Percentiles rank a stretch among this genome's conserved stretches.
These are phyloP conservation scores for Eurytoma adleriae DNA, from an alignment of 2,888 invertebrate species.

Conservation along the genomic window DNA sequence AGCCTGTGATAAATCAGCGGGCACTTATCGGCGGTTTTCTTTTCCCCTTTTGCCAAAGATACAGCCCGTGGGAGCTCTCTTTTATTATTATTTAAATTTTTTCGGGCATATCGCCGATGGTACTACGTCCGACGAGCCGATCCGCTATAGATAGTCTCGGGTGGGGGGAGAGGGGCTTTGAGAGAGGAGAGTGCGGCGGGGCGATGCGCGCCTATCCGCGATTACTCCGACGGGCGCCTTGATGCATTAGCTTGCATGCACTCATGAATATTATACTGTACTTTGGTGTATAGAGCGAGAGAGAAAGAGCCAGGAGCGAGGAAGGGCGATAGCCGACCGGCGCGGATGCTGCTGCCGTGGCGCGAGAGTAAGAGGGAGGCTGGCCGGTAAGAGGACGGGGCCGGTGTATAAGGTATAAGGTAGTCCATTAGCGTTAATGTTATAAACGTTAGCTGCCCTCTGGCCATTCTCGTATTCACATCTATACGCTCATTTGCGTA, in stretches of 20 bases:
- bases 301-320: constrained; percentile 48
- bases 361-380: constrained; percentile 8
- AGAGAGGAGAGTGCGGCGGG: constrained; percentile 22
- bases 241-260: constrained; percentile 74
- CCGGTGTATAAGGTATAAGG: constrained; percentile 74
- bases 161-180: constrained; percentile 10
- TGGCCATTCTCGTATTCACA: constrained; percentile 71
- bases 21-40: constrained; percentile 7
- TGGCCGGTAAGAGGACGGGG: constrained; percentile 62
- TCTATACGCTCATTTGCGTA: constrained; percentile 58
- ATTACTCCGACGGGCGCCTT: constrained; percentile 68
- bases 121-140: constrained; percentile 35
- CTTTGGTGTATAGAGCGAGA: constrained; percentile 60
- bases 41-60: constrained; percentile 6
- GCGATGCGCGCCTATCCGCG: constrained; percentile 61
- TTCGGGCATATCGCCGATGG: not conserved
- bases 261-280: constrained; percentile 72
- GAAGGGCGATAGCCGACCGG: constrained; percentile 10
- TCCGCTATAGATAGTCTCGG: constrained; percentile 39
- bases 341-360: constrained; percentile 21
- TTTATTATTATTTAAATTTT: constrained; percentile 1
- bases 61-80: not conserved
- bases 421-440: constrained; percentile 77
- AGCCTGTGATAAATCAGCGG: constrained; percentile 42
- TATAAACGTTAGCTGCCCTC: constrained; percentile 75